Percentiles rank a stretch among this genome's conserved stretches.
Conservation (phyloP, 2,797 vertebrate genomes). For the Sebastes vulpes region DNA sequence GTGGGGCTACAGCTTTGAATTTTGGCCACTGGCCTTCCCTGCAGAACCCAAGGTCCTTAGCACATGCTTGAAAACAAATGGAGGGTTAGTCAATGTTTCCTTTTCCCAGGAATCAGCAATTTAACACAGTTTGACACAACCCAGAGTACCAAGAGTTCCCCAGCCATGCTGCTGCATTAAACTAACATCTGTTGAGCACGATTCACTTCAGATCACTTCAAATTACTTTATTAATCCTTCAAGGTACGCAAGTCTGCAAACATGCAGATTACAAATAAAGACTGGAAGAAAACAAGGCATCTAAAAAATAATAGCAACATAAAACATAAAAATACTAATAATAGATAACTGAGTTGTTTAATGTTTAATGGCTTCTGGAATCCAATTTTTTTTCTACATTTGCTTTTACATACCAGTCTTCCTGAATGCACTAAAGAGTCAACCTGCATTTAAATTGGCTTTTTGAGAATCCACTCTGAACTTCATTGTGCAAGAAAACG, state of each 20-base stretch:
- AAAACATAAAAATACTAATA: background rate
- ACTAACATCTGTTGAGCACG: conserved; percentile 1
- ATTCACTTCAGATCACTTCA: background rate
- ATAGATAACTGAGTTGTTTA: background rate
- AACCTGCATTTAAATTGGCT: background rate
- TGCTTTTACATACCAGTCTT: background rate
- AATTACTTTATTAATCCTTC: background rate
- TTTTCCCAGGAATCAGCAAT: conserved; percentile 53
- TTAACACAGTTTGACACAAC: conserved; percentile 10
- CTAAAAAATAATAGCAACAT: background rate
- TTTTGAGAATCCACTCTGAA: background rate
- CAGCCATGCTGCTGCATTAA: conserved; percentile 1
- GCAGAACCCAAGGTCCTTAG: conserved; percentile 34
- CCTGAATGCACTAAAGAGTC: background rate
- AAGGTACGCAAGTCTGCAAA: background rate
- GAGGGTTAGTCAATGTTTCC: conserved; percentile 57
- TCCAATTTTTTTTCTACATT: background rate
- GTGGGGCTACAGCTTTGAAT: conserved; percentile 33
- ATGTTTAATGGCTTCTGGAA: background rate
- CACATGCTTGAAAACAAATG: conserved; percentile 67
- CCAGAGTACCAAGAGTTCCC: conserved; percentile 40
- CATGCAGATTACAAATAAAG: background rate
- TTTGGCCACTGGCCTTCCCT: conserved; percentile 18
- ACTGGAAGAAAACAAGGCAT: background rate
- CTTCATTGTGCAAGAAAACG: background rate